Evolutionary conservation across 1,140 invertebrate species (phyloP).

Genomic region (Aphaenogaster rudis): DNA sequence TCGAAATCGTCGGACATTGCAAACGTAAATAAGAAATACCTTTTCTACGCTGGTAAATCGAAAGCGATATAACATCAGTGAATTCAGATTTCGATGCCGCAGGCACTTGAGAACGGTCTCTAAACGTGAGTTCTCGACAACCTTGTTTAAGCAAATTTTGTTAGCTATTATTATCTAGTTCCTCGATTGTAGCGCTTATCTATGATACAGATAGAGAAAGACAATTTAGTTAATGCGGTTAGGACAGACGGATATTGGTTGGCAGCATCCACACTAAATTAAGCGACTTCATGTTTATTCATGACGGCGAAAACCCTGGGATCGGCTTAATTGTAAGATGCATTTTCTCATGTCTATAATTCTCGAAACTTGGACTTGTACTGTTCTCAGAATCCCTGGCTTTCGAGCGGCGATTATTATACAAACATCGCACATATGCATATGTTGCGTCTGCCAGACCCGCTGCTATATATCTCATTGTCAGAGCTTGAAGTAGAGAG

Average conservation of each 20-base stretch:
- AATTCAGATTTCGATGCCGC: not conserved
- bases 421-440: constrained; percentile 10
- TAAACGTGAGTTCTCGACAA: not conserved
- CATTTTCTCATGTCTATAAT: constrained; percentile 20
- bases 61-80: not conserved
- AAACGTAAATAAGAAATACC: not conserved
- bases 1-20: not conserved
- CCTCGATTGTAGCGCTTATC: not conserved
- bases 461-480: not conserved
- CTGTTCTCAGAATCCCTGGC: constrained; percentile 5
- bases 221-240: constrained; percentile 25
- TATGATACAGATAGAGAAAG: constrained; percentile 15
- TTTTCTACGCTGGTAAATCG: not conserved
- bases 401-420: constrained; percentile 20
- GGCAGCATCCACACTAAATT: constrained; percentile 1
- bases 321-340: not conserved
- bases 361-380: not conserved
- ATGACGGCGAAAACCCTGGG: not conserved
- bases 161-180: constrained; percentile 29
- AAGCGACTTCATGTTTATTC: constrained; percentile 47
- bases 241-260: not conserved
- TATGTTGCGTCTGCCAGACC: not conserved
- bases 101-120: not conserved
- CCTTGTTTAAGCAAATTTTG: not conserved
- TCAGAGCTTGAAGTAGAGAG: not conserved